phyloP scores from a whole-genome alignment of 2,113 vertebrate species.

The Leucosticte australis region DNA sequence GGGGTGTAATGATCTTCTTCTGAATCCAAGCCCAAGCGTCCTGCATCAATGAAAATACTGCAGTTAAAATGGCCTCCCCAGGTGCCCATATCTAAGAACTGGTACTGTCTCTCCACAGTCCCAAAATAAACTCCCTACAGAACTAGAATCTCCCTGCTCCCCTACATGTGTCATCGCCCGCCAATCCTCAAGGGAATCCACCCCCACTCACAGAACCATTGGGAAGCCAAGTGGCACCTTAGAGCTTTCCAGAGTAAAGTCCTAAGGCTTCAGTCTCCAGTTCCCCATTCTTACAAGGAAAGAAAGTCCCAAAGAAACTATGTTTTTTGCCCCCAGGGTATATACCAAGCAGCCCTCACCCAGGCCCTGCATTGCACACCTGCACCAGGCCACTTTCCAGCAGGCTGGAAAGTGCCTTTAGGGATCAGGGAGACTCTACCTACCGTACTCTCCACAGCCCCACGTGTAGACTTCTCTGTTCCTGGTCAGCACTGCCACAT shows the following conservation, averaged over 20 bases:
- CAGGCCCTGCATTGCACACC: neutral
- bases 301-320: neutral
- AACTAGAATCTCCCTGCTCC: neutral
- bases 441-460: conserved; percentile 97
- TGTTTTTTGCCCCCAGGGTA: neutral
- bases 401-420: neutral
- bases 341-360: neutral
- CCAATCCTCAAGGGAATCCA: neutral
- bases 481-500: conserved; percentile 90
- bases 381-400: neutral
- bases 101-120: neutral
- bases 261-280: neutral
- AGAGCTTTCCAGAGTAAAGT: neutral
- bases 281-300: neutral
- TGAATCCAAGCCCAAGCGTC: conserved; percentile 93
- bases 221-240: neutral
- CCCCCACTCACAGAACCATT: neutral
- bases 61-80: neutral
- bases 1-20: conserved; percentile 93
- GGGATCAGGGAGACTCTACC: neutral
- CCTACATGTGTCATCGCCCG: neutral
- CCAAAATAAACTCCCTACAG: neutral
- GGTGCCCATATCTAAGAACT: neutral
- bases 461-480: conserved; percentile 88
- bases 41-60: conserved; percentile 64